Conservation (phyloP, 1,140 invertebrate species). For the Bombus confusus region DNA sequence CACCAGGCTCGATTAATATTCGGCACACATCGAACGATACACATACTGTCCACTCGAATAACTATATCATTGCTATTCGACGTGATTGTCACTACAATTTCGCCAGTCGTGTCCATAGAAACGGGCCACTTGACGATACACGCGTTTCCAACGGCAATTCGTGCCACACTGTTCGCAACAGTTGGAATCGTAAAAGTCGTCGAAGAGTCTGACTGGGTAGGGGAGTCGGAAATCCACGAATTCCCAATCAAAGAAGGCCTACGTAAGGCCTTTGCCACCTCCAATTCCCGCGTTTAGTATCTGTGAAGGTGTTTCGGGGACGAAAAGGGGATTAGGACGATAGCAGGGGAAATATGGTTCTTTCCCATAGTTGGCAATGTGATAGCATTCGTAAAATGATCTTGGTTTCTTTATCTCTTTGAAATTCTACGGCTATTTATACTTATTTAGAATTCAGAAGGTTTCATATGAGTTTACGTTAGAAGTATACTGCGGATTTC, state of each 20-base stretch:
- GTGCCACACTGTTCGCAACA: background rate
- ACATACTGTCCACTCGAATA: background rate
- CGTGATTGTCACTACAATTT: background rate
- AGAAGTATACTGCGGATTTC: no score
- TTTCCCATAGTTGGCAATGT: no score
- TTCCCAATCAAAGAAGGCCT: constrained; percentile 14
- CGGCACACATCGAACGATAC: background rate
- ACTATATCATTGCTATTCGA: constrained; percentile 1
- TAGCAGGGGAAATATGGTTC: no score
- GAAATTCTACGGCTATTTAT: no score
- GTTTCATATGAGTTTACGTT: no score
- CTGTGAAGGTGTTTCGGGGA: background rate
- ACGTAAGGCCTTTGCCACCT: background rate
- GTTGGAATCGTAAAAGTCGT: constrained; percentile 7
- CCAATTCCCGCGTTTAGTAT: background rate
- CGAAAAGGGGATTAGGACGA: background rate
- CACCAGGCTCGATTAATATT: background rate
- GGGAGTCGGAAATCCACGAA: background rate
- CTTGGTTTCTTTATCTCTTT: background rate
- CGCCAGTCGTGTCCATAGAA: background rate
- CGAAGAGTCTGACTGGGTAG: background rate
- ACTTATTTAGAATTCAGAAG: background rate
- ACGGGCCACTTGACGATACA: background rate
- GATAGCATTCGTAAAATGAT: background rate
- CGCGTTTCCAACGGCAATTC: constrained; percentile 19